Evolutionary conservation across 2,888 invertebrate species (phyloP).

Genomic region (Agrotis puta): DNA sequence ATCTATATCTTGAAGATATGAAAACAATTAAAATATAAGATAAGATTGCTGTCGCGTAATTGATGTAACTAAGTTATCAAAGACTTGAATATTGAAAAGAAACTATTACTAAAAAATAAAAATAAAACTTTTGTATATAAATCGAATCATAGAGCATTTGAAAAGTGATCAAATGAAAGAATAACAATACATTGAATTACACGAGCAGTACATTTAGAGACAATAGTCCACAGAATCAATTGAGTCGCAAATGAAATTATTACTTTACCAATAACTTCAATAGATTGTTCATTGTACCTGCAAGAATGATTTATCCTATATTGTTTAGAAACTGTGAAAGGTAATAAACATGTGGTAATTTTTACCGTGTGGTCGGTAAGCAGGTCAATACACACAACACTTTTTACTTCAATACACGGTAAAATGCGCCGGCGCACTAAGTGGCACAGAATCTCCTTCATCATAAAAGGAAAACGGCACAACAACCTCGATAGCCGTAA

Average conservation of each 20-base stretch:
- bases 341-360: slow-evolving; percentile 13
- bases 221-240: neutral
- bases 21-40: slow-evolving; percentile 41
- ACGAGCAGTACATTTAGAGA: neutral
- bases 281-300: neutral
- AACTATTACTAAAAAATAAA: neutral
- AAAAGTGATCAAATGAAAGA: neutral
- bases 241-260: no score
- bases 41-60: slow-evolving; percentile 24
- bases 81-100: neutral
- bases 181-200: neutral
- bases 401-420: slow-evolving; percentile 47
- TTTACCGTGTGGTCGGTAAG: slow-evolving; percentile 41
- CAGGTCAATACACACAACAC: slow-evolving; percentile 37
- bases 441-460: slow-evolving; percentile 40
- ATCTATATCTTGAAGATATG: slow-evolving; percentile 34
- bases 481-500: slow-evolving; percentile 37
- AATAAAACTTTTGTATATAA: no score
- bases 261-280: neutral
- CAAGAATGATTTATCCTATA: slow-evolving; percentile 8
- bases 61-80: slow-evolving; percentile 10
- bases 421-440: slow-evolving; percentile 34
- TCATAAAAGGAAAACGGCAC: slow-evolving; percentile 46
- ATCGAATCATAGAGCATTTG: no score
- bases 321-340: slow-evolving; percentile 11